These are phyloP conservation scores for Therioaphis trifolii DNA, from an alignment of 2,888 invertebrate species.

Conservation along the genomic window DNA sequence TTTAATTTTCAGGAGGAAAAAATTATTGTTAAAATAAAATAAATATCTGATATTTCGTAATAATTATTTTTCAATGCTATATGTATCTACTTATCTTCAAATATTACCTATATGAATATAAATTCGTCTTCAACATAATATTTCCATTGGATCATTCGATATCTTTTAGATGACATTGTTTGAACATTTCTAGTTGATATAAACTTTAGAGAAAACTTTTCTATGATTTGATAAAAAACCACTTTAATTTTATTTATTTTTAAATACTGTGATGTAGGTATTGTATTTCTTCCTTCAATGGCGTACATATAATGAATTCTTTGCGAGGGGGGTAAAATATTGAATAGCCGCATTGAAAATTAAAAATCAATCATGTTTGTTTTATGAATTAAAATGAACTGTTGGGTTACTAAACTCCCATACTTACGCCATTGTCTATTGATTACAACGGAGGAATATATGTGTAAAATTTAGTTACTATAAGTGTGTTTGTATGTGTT, in stretches of 20 bases:
- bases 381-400: background rate
- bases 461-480: background rate
- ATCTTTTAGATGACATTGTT: constrained; percentile 6
- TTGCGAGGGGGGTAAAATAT: constrained; percentile 57
- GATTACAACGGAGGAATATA: background rate
- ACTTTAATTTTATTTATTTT: too few species aligned
- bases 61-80: too few species aligned
- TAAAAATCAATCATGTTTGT: background rate
- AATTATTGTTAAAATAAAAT: too few species aligned
- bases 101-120: too few species aligned
- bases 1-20: too few species aligned
- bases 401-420: background rate
- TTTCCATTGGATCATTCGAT: background rate
- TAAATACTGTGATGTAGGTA: too few species aligned
- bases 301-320: constrained; percentile 32
- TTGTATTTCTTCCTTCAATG: background rate
- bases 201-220: too few species aligned
- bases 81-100: too few species aligned
- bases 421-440: constrained; percentile 20
- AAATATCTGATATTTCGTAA: too few species aligned
- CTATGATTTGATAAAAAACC: too few species aligned
- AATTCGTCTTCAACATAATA: too few species aligned
- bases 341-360: constrained; percentile 54
- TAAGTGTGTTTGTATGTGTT: constrained; percentile 22
- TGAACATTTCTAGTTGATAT: constrained; percentile 5